phyloP scores from a whole-genome alignment of 1,140 invertebrate genomes.

The Macrosteles quadrilineatus region DNA sequence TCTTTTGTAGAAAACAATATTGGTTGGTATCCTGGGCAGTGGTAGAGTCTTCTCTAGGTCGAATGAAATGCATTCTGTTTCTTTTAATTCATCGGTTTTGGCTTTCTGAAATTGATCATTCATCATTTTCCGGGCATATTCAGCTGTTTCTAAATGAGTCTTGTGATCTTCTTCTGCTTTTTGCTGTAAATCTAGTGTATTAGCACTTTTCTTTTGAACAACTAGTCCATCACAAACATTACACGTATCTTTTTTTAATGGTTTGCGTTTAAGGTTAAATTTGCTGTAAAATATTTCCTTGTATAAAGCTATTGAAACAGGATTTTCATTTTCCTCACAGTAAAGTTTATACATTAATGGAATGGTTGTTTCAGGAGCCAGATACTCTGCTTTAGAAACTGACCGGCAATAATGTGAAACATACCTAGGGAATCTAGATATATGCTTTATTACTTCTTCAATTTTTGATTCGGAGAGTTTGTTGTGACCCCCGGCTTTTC shows the following conservation, averaged over 20 bases:
- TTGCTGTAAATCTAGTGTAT: not conserved
- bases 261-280: not conserved
- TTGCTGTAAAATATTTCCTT: not conserved
- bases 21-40: constrained; percentile 45
- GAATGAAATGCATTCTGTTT: not conserved
- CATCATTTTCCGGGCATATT: not conserved
- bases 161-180: not conserved
- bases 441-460: not conserved
- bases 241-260: not conserved
- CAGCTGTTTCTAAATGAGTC: not conserved
- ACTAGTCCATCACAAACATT: not conserved
- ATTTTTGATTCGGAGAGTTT: not conserved
- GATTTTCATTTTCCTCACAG: not conserved
- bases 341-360: not conserved
- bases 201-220: not conserved
- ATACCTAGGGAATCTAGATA: not conserved
- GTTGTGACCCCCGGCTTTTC: not conserved
- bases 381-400: not conserved
- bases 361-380: not conserved
- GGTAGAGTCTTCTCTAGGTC: constrained; percentile 22
- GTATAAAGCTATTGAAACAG: not conserved
- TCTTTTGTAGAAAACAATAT: constrained; percentile 46
- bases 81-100: not conserved
- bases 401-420: not conserved
- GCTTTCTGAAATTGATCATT: not conserved